Conservation (phyloP, 2,888 invertebrate genomes). For the Augochlorella aurata region DNA sequence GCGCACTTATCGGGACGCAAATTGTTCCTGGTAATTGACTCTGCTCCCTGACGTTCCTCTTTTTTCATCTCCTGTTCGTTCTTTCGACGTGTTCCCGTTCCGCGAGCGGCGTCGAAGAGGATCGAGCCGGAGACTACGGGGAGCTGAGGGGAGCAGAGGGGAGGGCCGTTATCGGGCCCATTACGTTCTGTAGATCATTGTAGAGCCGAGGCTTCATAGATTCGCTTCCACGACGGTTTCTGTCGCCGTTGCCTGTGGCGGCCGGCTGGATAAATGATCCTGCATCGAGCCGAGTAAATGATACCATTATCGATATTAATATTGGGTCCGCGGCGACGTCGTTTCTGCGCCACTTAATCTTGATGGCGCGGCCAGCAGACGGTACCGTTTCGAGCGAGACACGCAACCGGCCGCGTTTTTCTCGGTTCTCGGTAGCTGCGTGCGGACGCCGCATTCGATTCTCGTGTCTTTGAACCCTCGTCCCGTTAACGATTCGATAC, state of each 20-base stretch:
- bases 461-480: slow-evolving; percentile 26
- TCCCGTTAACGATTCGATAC: slow-evolving; percentile 22
- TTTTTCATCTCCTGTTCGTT: background rate
- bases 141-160: background rate
- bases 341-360: slow-evolving; percentile 6
- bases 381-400: slow-evolving; percentile 25
- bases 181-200: slow-evolving; percentile 5
- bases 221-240: background rate
- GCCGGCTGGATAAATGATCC: slow-evolving; percentile 17
- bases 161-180: background rate
- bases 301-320: slow-evolving; percentile 47
- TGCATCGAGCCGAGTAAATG: slow-evolving; percentile 22
- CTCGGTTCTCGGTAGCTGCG: slow-evolving; percentile 11
- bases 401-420: slow-evolving; percentile 29
- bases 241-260: background rate
- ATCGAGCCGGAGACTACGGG: background rate
- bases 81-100: background rate
- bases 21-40: slow-evolving; percentile 35
- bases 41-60: background rate
- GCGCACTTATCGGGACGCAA: slow-evolving; percentile 22
- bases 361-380: slow-evolving; percentile 11
- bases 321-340: slow-evolving; percentile 24
- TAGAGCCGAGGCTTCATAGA: background rate
- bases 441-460: background rate
- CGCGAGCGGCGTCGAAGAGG: background rate